Conservation (phyloP, 1,140 invertebrate species). For the honey bee (Apis mellifera) region DNA sequence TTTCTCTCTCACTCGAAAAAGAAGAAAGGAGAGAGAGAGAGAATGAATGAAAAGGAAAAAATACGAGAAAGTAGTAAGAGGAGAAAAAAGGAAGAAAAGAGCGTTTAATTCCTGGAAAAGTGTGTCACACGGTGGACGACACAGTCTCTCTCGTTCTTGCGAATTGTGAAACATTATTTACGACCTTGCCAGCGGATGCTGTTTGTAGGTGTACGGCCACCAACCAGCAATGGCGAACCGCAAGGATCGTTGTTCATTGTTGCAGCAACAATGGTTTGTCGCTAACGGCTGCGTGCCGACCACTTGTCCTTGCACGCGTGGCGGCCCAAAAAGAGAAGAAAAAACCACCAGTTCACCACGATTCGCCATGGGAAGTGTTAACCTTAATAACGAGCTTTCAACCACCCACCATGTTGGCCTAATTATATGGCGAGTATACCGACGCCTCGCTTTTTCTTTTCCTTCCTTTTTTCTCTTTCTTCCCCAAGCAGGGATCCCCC, state of each 20-base stretch:
- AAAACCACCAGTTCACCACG: neutral
- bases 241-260: conserved; percentile 61
- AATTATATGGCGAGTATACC: conserved; percentile 5
- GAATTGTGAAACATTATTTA: conserved; percentile 66
- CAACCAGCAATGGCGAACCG: conserved; percentile 37
- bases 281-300: neutral
- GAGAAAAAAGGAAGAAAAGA: neutral
- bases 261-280: conserved; percentile 56
- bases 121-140: conserved; percentile 5
- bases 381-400: conserved; percentile 52
- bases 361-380: conserved; percentile 25
- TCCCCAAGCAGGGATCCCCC: neutral
- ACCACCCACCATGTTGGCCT: conserved; percentile 38
- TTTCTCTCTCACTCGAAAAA: too few species aligned
- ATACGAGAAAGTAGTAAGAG: neutral
- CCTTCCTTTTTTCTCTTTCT: neutral
- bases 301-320: conserved; percentile 45
- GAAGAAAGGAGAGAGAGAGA: neutral
- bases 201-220: conserved; percentile 44
- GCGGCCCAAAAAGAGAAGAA: conserved; percentile 5
- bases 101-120: conserved; percentile 15
- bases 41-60: neutral
- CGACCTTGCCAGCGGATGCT: conserved; percentile 54
- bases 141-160: neutral
- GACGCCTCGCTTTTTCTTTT: neutral